Conservation (phyloP, 2,113 vertebrate genomes). For the Bambusicola thoracicus region DNA sequence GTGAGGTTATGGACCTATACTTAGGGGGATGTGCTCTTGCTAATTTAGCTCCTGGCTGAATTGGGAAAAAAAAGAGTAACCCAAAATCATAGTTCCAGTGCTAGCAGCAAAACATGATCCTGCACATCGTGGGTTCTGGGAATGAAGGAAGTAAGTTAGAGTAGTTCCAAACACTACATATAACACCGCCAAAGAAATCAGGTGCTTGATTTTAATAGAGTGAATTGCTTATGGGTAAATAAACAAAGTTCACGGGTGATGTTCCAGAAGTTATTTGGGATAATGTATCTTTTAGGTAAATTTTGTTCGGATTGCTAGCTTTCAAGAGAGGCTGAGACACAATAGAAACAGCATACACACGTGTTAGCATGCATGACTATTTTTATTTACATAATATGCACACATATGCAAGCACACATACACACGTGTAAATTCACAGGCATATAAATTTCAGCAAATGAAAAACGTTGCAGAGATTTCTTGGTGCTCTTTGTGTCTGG, state of each 20-base stretch:
- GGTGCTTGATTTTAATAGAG: not conserved
- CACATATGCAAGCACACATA: not conserved
- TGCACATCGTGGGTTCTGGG: not conserved
- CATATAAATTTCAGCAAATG: not conserved
- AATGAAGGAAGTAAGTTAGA: not conserved
- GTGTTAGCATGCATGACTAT: not conserved
- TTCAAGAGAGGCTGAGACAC: not conserved
- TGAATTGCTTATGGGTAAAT: not conserved
- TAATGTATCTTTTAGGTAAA: not conserved
- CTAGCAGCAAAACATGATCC: slow-evolving; percentile 18
- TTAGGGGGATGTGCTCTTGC: slow-evolving; percentile 54
- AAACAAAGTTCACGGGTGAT: not conserved
- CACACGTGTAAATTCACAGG: not conserved
- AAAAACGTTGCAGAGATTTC: not conserved
- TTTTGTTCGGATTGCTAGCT: not conserved
- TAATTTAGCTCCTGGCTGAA: slow-evolving; percentile 59
- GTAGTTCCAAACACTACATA: not conserved
- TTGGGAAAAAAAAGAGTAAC: slow-evolving; percentile 24
- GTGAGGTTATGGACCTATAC: slow-evolving; percentile 29
- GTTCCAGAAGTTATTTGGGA: not conserved
- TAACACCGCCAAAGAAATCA: not conserved
- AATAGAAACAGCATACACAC: not conserved
- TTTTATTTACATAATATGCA: not conserved
- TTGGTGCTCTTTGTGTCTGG: not conserved
- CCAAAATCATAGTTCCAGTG: not conserved